These are phyloP conservation scores for Sitophilus oryzae DNA, from an alignment of 1,140 invertebrate genomes.

Conservation along the genomic window DNA sequence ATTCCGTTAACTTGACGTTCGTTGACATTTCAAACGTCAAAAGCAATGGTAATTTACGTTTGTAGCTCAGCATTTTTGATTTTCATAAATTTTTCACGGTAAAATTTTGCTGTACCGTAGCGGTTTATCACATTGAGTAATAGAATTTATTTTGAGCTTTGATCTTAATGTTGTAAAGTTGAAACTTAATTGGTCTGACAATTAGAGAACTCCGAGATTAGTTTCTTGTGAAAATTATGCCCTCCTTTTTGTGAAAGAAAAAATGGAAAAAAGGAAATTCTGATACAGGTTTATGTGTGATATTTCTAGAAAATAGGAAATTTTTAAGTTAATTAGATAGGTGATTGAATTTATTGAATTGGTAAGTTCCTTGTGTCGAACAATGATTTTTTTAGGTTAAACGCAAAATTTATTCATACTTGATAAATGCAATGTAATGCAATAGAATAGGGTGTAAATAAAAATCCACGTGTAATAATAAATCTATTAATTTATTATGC, in stretches of 20 bases:
- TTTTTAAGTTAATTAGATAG: not conserved
- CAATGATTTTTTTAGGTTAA: too few relatives aligned
- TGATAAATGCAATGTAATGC: not conserved
- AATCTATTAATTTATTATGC: slow-evolving; percentile 3
- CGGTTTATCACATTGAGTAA: too few relatives aligned
- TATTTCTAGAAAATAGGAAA: slow-evolving; percentile 9
- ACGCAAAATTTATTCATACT: too few relatives aligned
- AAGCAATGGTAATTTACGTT: too few relatives aligned
- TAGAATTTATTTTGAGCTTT: too few relatives aligned
- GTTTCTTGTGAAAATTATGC: slow-evolving; percentile 5
- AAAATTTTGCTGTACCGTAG: too few relatives aligned
- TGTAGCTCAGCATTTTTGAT: too few relatives aligned
- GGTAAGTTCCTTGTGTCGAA: not conserved
- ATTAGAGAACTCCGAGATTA: not conserved
- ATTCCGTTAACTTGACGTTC: too few relatives aligned
- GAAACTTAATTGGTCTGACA: too few relatives aligned
- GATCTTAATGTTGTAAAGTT: too few relatives aligned
- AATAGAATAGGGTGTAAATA: slow-evolving; percentile 15
- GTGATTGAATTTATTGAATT: not conserved
- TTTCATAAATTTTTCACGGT: too few relatives aligned
- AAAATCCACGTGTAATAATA: slow-evolving; percentile 3
- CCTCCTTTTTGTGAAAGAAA: slow-evolving; percentile 9
- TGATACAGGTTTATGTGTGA: slow-evolving; percentile 18
- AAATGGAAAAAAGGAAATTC: slow-evolving; percentile 21
- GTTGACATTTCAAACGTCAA: too few relatives aligned